These are phyloP conservation scores for Synanceia verrucosa DNA, from an alignment of 2,797 vertebrate species.

Conservation along the genomic window DNA sequence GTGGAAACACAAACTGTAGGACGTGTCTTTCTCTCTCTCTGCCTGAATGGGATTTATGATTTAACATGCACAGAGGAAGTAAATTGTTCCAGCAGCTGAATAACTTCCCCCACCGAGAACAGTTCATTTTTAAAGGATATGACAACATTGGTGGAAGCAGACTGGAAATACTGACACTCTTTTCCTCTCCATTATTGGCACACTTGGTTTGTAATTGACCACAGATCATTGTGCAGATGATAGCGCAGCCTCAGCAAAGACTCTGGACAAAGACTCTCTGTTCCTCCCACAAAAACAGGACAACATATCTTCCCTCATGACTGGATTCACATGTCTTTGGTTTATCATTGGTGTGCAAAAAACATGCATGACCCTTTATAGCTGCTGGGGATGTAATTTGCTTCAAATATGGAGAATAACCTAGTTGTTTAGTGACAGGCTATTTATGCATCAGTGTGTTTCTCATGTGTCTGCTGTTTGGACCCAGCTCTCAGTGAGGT, in stretches of 20 bases:
- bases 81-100: conserved; percentile 70
- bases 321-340: conserved; percentile 44
- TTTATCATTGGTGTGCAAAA: conserved; percentile 8
- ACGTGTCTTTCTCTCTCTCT: conserved; percentile 39
- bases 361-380: neutral
- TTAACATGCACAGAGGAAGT: conserved; percentile 76
- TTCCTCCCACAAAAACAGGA: conserved; percentile 30
- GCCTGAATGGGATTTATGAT: conserved; percentile 59
- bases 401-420: conserved; percentile 23
- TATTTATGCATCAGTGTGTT: conserved; percentile 21
- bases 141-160: conserved; percentile 41
- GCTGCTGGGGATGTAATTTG: conserved; percentile 18
- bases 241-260: conserved; percentile 38
- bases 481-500: conserved; percentile 28
- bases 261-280: conserved; percentile 65
- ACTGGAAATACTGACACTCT: conserved; percentile 45
- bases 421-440: conserved; percentile 33
- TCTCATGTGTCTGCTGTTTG: conserved; percentile 41
- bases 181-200: conserved; percentile 37
- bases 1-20: conserved; percentile 64
- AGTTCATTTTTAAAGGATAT: conserved; percentile 60
- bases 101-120: conserved; percentile 71
- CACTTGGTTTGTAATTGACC: conserved; percentile 49
- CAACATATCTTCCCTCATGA: conserved; percentile 39
- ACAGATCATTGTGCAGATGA: conserved; percentile 37